Evolutionary conservation across 1,140 invertebrate species (phyloP), one percentile per base, ranked within the genome.

Genomic region (Trachymyrmex septentrionalis): DNA sequence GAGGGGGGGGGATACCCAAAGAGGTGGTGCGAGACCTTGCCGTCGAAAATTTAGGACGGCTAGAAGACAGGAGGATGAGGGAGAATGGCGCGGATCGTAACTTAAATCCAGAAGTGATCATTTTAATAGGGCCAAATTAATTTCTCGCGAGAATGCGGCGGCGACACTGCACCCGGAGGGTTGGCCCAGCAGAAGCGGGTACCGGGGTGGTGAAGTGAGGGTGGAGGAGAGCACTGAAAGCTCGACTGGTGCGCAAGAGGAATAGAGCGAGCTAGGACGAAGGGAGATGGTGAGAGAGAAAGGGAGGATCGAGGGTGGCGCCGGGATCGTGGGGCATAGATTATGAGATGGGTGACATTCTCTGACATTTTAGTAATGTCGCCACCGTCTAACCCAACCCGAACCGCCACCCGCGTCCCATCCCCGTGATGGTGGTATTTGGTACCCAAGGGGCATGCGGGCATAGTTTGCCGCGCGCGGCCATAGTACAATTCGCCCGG

Each of bases 281-380:
- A 73, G 87, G 67, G 64, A 84, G 72, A 53, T 50, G 88, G n/a
- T n/a, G n/a, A n/a, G 72, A 81, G 85, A 82, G 85, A 75, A 61
- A 71, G 59, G 78, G 88, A 87, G 81, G 86, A 67, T 48, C 67
- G 69, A 84, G 80, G 55, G 55, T 63, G 50, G 69, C 69, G 69
- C 24, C 69, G 80, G 69, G 85, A 88, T 87, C 86, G 81, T 86
- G 86, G 88, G 75, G 81, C 89, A 92, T 92, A 88, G 92, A 92
- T 92, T 92, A 91, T 92, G 91, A 91, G 92, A 93, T 92, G 92
- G 93, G 92, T 94, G 94, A 94, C 94, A 94, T 94, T 94, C 92
- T 93, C 92, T 94, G 94, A 94, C 94, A 94, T 94, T 94, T 94
- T 88, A 92, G 93, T 94, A 94, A 95, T 93, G 93, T 94, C 93